A percentile compares a stretch with the other conserved stretches of the same genome.
These are phyloP conservation scores for Monomorium pharaonis DNA, from an alignment of 1,140 invertebrate genomes.

Conservation along the genomic window DNA sequence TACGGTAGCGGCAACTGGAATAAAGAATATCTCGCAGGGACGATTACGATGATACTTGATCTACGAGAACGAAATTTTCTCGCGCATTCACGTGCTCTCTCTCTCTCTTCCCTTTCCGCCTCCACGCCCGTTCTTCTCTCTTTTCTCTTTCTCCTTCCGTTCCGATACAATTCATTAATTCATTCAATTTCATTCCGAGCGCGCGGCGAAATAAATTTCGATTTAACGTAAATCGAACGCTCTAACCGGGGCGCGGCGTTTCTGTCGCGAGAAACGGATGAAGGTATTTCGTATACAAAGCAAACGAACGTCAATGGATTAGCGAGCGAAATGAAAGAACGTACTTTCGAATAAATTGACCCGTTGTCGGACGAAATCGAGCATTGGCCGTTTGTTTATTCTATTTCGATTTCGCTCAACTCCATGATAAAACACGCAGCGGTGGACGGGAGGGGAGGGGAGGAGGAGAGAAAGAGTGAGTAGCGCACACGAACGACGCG, in stretches of 20 bases:
- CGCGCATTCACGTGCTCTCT: neutral
- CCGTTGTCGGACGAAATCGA: slow-evolving; percentile 50
- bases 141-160: neutral
- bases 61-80: neutral
- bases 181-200: slow-evolving; percentile 51
- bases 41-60: slow-evolving; percentile 45
- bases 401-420: slow-evolving; percentile 15
- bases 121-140: neutral
- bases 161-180: slow-evolving; percentile 50
- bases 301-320: slow-evolving; percentile 59
- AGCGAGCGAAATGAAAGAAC: slow-evolving; percentile 48
- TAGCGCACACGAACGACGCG: neutral
- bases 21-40: slow-evolving; percentile 28
- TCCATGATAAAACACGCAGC: slow-evolving; percentile 20
- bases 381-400: slow-evolving; percentile 45
- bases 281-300: slow-evolving; percentile 46
- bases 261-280: slow-evolving; percentile 46
- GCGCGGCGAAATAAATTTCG: slow-evolving; percentile 49
- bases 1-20: slow-evolving; percentile 2
- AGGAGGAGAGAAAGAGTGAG: neutral
- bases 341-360: slow-evolving; percentile 58
- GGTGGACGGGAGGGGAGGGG: neutral
- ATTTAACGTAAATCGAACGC: slow-evolving; percentile 54
- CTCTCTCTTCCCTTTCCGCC: neutral
- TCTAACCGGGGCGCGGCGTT: slow-evolving; percentile 28